phyloP scores from a whole-genome alignment of 2,113 vertebrate genomes.

The Corythoichthys haematopterus region DNA sequence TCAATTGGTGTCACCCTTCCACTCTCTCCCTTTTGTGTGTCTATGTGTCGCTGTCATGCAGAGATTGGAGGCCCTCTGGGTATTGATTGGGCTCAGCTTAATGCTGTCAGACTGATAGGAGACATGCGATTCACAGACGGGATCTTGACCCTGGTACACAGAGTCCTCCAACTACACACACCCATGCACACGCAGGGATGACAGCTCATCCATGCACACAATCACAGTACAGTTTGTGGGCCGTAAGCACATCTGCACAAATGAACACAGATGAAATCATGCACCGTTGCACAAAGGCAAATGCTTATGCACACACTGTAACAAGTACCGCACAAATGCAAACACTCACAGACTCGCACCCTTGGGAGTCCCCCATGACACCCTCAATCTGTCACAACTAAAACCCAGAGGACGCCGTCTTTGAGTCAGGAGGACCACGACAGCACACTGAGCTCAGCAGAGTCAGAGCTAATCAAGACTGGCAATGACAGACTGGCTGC shows the following conservation, averaged over 20 bases:
- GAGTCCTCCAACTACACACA: slow-evolving; percentile 27
- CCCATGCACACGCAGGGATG: background rate
- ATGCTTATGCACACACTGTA: slow-evolving; percentile 8
- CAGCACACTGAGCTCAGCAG: slow-evolving; percentile 47
- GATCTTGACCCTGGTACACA: slow-evolving; percentile 33
- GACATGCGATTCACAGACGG: slow-evolving; percentile 60
- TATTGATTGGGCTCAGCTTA: slow-evolving; percentile 62
- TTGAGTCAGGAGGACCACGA: slow-evolving; percentile 41
- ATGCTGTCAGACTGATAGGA: slow-evolving; percentile 58
- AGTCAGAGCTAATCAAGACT: slow-evolving; percentile 55
- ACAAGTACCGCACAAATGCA: slow-evolving; percentile 18
- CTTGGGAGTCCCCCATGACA: slow-evolving; percentile 50
- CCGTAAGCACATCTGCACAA: background rate
- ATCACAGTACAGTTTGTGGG: slow-evolving; percentile 3
- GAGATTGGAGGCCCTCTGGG: slow-evolving; percentile 43
- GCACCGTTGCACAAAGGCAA: slow-evolving; percentile 5
- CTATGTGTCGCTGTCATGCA: slow-evolving; percentile 32
- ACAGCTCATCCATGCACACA: slow-evolving; percentile 1
- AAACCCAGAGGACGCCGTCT: slow-evolving; percentile 55
- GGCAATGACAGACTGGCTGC: slow-evolving; percentile 55
- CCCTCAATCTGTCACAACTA: slow-evolving; percentile 64
- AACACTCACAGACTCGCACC: slow-evolving; percentile 20
- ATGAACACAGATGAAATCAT: background rate
- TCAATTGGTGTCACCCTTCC: slow-evolving; percentile 14
- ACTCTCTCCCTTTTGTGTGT: slow-evolving; percentile 28